Percentiles rank a stretch among this genome's conserved stretches.
These are phyloP conservation scores for Pedetes capensis DNA, from an alignment of 2,113 vertebrate species.

Conservation along the genomic window DNA sequence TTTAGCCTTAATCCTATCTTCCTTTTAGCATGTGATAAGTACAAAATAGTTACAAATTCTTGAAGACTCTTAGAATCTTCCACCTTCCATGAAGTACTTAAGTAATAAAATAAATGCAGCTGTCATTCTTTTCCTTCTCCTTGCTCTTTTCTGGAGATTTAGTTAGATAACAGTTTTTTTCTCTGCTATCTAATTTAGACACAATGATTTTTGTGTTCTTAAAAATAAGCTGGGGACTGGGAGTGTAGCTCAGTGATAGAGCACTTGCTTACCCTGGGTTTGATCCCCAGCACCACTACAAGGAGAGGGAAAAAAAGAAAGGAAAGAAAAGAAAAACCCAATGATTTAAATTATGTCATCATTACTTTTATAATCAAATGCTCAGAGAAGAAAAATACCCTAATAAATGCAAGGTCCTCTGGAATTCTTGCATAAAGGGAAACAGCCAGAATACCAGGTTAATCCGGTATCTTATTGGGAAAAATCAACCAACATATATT, in stretches of 20 bases:
- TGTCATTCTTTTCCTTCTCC: neutral
- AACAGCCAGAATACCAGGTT: neutral
- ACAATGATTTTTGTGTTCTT: neutral
- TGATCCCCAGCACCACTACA: neutral
- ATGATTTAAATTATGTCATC: neutral
- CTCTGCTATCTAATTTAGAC: neutral
- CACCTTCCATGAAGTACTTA: neutral
- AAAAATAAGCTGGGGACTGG: neutral
- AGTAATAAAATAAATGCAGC: neutral
- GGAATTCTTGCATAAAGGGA: neutral
- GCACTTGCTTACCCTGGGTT: neutral
- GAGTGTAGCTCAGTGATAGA: neutral
- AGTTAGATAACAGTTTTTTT: neutral
- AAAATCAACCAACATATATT: neutral
- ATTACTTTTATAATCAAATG: constrained; percentile 16
- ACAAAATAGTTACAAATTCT: neutral
- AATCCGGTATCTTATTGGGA: neutral
- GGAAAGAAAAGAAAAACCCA: neutral
- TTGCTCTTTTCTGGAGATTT: neutral
- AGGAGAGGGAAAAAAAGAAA: neutral
- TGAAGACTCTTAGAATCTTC: neutral
- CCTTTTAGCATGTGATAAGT: neutral
- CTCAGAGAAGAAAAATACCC: neutral
- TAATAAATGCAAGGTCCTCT: neutral
- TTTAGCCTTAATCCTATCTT: constrained; percentile 5